Conservation (phyloP, 2,113 vertebrate species). For the Gracilinanus agilis region DNA sequence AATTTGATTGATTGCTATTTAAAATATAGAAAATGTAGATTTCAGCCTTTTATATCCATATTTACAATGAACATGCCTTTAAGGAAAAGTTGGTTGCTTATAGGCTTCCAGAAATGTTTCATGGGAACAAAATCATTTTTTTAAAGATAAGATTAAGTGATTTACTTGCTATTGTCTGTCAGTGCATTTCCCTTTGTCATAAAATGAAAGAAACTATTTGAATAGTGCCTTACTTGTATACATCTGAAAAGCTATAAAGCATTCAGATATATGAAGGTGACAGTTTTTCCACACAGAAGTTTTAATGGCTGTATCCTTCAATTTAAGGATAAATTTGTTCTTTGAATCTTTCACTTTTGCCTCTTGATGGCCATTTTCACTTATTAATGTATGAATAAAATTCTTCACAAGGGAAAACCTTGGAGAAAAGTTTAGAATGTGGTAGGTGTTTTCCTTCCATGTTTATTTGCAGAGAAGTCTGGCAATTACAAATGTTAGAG, state of each 20-base stretch:
- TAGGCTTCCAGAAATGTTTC: conserved; percentile 44
- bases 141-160: neutral
- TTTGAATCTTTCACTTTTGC: conserved; percentile 50
- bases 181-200: conserved; percentile 35
- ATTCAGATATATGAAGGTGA: conserved; percentile 56
- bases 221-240: neutral
- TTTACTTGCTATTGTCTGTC: conserved; percentile 23
- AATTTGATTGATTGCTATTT: neutral
- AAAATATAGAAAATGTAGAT: neutral
- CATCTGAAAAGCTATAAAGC: conserved; percentile 37
- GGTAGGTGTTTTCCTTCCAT: neutral
- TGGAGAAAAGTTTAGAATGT: neutral
- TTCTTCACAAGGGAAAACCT: neutral
- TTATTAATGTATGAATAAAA: conserved; percentile 56
- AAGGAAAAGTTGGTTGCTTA: conserved; percentile 7
- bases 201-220: conserved; percentile 16
- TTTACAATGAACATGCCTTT: neutral
- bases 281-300: conserved; percentile 39
- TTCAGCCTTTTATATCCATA: neutral
- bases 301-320: conserved; percentile 41
- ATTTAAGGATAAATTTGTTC: conserved; percentile 48
- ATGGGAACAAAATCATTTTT: conserved; percentile 6
- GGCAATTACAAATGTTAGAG: conserved; percentile 14
- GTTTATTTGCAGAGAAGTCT: neutral
- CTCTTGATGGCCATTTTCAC: conserved; percentile 56